Base-by-base conservation (phyloP, 2,888 invertebrate species). In the Minunthozetes semirufus region DNA sequence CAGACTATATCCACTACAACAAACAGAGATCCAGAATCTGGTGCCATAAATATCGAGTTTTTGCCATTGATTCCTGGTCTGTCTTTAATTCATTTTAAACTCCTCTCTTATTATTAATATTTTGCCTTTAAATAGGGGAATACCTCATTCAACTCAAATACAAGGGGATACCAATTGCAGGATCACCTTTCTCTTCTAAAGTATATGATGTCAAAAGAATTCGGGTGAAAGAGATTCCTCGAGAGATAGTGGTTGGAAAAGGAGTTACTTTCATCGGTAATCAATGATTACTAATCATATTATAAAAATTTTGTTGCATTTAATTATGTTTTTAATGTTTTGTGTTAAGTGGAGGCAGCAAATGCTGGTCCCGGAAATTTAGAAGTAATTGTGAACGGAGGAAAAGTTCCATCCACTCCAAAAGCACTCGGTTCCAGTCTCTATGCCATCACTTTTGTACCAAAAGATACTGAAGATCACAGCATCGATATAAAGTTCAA, bases 341-440 rank as follows among this genome's bases (percentile, higher is more conserved):
- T 59, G 5, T 63, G 9, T 27, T 63, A 79, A 92, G 94, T 99
- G 82, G 98, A 99, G 84, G 98, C 98, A 17, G 93, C 94, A 82
- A 93, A 95, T 83, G 98, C 98, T 5, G 99, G 98, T 22, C 95
- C 98, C 0, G 99, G 99, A 27, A 98, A 99, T 84, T 86, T 99
- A 61, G 98, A 99, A 84, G 98, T 99, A 76, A 95, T 96, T 0
- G 97, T 99, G 38, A 98, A 99, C 82, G 95, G 96, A 9, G 98
- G 98, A 0, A 88, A 94, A 77, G 96, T 98, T 46, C 95, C 97
- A 0, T 96, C 96, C 0, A 94, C 94, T 29, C 96, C 96, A 15
- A 94, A 96, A 82, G 94, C 94, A 0, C 94, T 96, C 82, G 97
- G 97, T 42, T 94, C 95, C 38, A 94, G 95, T 82, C 93, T 92